Conservation (phyloP, 2,888 invertebrate genomes). For the Polylopha cassiicola region DNA sequence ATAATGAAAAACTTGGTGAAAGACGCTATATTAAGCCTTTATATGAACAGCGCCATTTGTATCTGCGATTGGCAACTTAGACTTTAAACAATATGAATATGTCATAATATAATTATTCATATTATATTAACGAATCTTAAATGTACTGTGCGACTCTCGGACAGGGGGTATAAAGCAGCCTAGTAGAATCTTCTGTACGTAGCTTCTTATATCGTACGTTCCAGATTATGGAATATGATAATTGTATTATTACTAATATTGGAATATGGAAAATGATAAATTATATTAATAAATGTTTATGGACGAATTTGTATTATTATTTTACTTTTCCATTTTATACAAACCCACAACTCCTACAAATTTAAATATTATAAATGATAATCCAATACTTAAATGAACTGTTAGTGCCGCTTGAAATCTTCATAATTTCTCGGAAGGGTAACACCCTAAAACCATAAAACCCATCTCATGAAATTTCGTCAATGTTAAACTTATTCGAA, state of each 20-base stretch:
- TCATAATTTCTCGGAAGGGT: no score
- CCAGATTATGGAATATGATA: constrained; percentile 57
- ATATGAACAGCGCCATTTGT: constrained; percentile 58
- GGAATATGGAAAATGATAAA: constrained; percentile 72
- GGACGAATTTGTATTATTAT: constrained; percentile 44
- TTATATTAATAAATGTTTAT: constrained; percentile 77
- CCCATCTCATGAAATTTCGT: constrained; percentile 5
- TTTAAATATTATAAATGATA: neutral
- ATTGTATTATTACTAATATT: constrained; percentile 65
- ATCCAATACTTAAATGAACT: no score
- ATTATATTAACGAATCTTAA: constrained; percentile 58
- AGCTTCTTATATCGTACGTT: constrained; percentile 67
- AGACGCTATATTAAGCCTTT: constrained; percentile 75
- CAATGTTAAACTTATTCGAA: constrained; percentile 12
- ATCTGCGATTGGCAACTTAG: constrained; percentile 76
- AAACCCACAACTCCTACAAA: neutral
- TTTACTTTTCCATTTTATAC: constrained; percentile 20
- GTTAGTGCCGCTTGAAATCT: no score
- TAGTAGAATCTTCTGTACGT: constrained; percentile 69
- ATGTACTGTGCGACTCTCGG: constrained; percentile 61
- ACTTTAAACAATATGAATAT: constrained; percentile 61
- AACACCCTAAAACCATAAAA: neutral
- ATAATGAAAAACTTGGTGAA: constrained; percentile 73
- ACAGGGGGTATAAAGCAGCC: constrained; percentile 68
- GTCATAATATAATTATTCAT: constrained; percentile 59